Percentiles rank a stretch among this genome's conserved stretches.
These are phyloP conservation scores for Pseudomyrmex dendroicus DNA, from an alignment of 1,140 invertebrate species.

Conservation along the genomic window DNA sequence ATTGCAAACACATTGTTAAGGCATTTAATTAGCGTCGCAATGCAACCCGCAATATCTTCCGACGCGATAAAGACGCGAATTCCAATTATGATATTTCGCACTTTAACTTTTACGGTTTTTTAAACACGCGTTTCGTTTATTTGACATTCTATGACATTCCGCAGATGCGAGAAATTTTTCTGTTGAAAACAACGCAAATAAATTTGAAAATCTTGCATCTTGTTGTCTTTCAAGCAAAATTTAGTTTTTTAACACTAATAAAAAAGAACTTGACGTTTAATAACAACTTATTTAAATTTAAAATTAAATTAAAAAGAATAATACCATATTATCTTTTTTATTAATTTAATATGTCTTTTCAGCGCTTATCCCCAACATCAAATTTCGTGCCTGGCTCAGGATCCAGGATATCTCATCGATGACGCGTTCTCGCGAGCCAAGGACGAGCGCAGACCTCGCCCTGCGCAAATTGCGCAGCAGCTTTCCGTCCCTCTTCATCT, in stretches of 20 bases:
- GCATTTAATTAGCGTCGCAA: constrained; percentile 18
- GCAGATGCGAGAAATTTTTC: background rate
- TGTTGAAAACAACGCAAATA: background rate
- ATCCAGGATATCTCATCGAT: constrained; percentile 65
- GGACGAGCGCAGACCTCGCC: constrained; percentile 49
- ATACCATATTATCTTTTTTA: no score
- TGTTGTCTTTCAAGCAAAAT: background rate
- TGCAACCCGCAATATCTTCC: constrained; percentile 5
- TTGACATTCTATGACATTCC: constrained; percentile 29
- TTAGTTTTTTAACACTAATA: no score
- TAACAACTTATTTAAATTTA: no score
- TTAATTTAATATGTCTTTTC: no score
- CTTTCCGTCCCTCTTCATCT: constrained; percentile 31
- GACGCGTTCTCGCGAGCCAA: constrained; percentile 61
- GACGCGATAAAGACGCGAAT: background rate
- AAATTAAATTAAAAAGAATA: no score
- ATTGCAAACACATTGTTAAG: background rate
- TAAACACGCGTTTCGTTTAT: constrained; percentile 12
- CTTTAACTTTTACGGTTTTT: constrained; percentile 20
- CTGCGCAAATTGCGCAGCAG: constrained; percentile 52
- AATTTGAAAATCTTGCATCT: background rate
- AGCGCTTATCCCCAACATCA: no score
- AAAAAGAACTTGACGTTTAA: no score
- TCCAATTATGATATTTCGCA: constrained; percentile 45
- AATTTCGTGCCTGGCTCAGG: constrained; percentile 36